These are phyloP conservation scores for Etheostoma cragini DNA, from an alignment of 2,113 vertebrate species.

Conservation along the genomic window DNA sequence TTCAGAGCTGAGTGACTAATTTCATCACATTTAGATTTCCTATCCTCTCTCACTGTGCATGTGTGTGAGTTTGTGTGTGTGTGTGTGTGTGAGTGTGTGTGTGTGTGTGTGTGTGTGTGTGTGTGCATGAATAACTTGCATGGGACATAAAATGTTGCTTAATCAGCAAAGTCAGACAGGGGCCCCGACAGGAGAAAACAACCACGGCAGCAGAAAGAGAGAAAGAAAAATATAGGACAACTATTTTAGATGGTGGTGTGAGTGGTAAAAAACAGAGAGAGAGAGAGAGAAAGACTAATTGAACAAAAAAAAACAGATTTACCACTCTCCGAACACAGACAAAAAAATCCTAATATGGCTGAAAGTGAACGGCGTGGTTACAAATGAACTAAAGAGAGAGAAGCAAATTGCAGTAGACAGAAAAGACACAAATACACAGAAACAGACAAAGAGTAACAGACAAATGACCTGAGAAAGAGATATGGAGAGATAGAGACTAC, in stretches of 20 bases:
- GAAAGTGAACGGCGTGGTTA: background rate
- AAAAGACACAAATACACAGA: background rate
- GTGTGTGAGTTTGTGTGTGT: constrained; percentile 2
- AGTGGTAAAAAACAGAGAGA: background rate
- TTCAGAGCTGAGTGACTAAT: background rate
- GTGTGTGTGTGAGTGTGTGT: constrained; percentile 1
- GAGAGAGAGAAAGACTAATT: background rate
- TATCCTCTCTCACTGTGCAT: background rate
- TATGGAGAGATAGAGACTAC: background rate
- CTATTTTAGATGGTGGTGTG: constrained; percentile 6
- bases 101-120: background rate
- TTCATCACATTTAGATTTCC: background rate
- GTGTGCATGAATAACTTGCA: constrained; percentile 31
- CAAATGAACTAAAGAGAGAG: background rate
- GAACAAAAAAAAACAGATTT: constrained; percentile 2
- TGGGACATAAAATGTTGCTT: constrained; percentile 42
- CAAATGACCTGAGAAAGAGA: background rate
- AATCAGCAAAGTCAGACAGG: constrained; percentile 57
- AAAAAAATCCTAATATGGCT: constrained; percentile 4
- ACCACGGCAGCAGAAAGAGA: constrained; percentile 51
- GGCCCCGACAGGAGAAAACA: constrained; percentile 52
- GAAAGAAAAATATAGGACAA: constrained; percentile 50
- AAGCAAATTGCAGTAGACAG: background rate
- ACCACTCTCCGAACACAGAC: constrained; percentile 2
- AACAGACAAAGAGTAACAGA: background rate